Evolutionary conservation across 2,113 vertebrate genomes (phyloP).

Genomic region (Anser brachyrhynchus): DNA sequence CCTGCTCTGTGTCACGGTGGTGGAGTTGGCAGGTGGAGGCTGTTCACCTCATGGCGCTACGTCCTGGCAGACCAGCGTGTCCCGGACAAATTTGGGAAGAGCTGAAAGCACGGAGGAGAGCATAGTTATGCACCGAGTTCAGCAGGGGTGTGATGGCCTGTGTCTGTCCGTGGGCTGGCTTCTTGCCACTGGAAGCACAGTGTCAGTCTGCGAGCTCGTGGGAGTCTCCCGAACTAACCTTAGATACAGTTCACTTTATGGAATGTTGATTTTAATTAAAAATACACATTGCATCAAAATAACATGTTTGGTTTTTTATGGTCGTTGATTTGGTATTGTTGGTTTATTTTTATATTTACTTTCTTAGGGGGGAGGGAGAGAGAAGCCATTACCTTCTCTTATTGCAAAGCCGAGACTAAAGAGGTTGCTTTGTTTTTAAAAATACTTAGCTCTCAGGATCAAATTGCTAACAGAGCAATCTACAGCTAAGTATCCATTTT

Average conservation of each 20-base stretch:
- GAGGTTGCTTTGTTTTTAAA: neutral
- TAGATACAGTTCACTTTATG: neutral
- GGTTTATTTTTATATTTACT: neutral
- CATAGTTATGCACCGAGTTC: neutral
- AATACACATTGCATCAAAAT: neutral
- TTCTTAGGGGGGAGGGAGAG: neutral
- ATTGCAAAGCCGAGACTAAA: neutral
- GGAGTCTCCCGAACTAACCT: neutral
- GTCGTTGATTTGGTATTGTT: neutral
- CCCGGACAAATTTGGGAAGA: neutral
- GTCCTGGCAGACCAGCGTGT: neutral
- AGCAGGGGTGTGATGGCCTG: neutral
- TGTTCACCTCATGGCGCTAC: accelerated
- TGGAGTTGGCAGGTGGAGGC: neutral
- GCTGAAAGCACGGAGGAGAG: neutral
- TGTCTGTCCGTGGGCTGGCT: neutral
- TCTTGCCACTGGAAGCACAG: neutral
- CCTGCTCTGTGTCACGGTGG: neutral
- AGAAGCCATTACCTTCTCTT: neutral
- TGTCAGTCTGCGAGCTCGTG: neutral
- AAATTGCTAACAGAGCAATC: neutral
- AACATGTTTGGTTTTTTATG: neutral
- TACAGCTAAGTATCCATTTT: neutral
- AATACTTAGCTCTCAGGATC: neutral
- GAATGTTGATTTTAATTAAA: neutral